Evolutionary conservation across 2,797 vertebrate species (phyloP).

Genomic region (Notoglanidium macrostoma): DNA sequence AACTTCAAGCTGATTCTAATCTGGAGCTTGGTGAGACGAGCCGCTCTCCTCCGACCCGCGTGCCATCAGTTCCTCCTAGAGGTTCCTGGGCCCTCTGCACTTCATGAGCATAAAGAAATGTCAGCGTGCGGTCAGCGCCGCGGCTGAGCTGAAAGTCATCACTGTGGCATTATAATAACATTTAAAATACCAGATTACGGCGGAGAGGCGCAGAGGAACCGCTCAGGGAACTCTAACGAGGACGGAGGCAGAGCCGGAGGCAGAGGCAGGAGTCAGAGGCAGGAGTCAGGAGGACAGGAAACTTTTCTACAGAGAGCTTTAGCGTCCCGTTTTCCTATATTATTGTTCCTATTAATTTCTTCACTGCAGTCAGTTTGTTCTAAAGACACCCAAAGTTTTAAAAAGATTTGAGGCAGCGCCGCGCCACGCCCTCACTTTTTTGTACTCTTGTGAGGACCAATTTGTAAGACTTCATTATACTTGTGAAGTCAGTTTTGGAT

Average conservation of each 20-base stretch:
- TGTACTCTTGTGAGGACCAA: too few relatives aligned
- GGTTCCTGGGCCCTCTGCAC: neutral
- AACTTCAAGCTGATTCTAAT: neutral
- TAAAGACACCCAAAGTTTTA: neutral
- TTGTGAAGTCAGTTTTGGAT: too few relatives aligned
- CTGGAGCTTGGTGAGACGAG: neutral
- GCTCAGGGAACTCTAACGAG: neutral
- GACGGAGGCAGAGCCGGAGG: neutral
- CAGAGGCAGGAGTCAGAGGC: rapidly evolving
- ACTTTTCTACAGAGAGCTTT: neutral
- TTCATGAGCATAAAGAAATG: neutral
- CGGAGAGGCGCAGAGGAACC: neutral
- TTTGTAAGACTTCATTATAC: too few relatives aligned
- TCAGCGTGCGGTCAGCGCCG: neutral
- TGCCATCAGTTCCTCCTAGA: neutral
- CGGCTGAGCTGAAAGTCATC: too few relatives aligned
- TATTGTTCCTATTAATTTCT: neutral
- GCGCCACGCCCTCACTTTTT: neutral
- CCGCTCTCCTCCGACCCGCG: neutral
- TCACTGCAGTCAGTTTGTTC: neutral
- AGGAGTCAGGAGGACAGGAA: neutral
- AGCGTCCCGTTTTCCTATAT: too few relatives aligned
- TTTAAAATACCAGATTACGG: neutral
- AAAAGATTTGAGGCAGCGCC: neutral
- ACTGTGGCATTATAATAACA: neutral